A percentile compares a stretch with the other conserved stretches of the same genome.
Conservation (phyloP, 2,113 vertebrate genomes). For the Hypocryptadius cinnamomeus region DNA sequence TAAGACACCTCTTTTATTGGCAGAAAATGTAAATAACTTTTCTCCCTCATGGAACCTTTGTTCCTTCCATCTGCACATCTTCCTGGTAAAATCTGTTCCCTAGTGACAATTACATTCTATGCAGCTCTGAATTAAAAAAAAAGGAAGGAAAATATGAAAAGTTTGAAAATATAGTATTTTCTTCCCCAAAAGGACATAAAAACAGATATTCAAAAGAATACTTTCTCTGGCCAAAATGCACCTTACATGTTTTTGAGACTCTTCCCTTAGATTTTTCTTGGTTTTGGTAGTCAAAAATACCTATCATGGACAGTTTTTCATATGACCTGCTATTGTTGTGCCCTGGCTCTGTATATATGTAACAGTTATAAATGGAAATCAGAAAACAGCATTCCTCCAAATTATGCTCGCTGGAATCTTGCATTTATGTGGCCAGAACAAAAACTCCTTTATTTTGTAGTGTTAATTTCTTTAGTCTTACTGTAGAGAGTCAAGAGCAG, state of each 20-base stretch:
- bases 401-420: neutral
- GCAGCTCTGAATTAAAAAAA: neutral
- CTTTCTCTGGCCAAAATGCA: neutral
- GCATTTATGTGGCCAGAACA: neutral
- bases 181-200: neutral
- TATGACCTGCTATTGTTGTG: neutral
- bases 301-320: neutral
- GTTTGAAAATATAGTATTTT: neutral
- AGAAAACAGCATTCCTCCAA: neutral
- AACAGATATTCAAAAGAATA: neutral
- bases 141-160: neutral
- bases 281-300: neutral
- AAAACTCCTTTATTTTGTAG: neutral
- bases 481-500: neutral
- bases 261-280: neutral
- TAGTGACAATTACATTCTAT: neutral
- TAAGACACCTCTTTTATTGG: neutral
- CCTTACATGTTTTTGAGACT: neutral
- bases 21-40: neutral
- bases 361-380: neutral
- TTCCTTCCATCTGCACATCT: neutral
- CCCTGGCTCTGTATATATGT: neutral
- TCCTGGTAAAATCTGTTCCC: neutral
- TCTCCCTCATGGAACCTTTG: rapidly evolving
- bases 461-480: neutral